phyloP scores from a whole-genome alignment of 35 echinoderm and acorn worm species.

The Apostichopus japonicus region DNA sequence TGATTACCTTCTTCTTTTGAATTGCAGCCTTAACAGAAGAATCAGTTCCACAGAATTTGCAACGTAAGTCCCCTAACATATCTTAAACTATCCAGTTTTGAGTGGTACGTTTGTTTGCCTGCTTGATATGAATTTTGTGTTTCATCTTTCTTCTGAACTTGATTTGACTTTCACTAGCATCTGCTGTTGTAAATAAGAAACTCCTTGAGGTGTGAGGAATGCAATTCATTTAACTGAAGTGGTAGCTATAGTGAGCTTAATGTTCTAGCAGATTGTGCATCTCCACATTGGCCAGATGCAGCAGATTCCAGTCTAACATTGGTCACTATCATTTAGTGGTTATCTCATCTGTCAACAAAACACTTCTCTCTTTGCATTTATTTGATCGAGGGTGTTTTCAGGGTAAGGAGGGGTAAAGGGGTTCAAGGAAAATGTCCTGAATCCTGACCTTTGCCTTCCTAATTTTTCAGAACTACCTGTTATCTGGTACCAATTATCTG shows the following conservation, averaged over 20 bases:
- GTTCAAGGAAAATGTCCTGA: too few relatives aligned
- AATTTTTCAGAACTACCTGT: too few relatives aligned
- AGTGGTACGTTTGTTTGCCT: neutral
- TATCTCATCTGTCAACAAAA: too few relatives aligned
- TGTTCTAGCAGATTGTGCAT: neutral
- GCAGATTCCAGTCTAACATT: neutral
- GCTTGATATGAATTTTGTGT: neutral
- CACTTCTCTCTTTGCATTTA: too few relatives aligned
- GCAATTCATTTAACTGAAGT: too few relatives aligned
- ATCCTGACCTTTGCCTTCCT: too few relatives aligned
- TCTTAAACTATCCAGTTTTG: neutral
- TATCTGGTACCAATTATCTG: too few relatives aligned
- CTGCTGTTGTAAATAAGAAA: neutral
- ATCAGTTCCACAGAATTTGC: slow-evolving; percentile 83
- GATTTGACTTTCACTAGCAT: neutral
- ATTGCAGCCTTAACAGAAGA: slow-evolving; percentile 71
- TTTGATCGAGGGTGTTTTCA: too few relatives aligned
- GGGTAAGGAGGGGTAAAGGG: too few relatives aligned
- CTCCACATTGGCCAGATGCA: neutral
- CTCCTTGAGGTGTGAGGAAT: neutral
- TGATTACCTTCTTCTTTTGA: neutral
- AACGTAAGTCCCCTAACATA: slow-evolving; percentile 55
- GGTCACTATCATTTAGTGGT: neutral
- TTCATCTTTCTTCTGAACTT: neutral
- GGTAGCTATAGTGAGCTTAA: neutral